A percentile compares a stretch with the other conserved stretches of the same genome.
phyloP scores from a whole-genome alignment of 2,888 invertebrate genomes.

The Ochropleura leucogaster region DNA sequence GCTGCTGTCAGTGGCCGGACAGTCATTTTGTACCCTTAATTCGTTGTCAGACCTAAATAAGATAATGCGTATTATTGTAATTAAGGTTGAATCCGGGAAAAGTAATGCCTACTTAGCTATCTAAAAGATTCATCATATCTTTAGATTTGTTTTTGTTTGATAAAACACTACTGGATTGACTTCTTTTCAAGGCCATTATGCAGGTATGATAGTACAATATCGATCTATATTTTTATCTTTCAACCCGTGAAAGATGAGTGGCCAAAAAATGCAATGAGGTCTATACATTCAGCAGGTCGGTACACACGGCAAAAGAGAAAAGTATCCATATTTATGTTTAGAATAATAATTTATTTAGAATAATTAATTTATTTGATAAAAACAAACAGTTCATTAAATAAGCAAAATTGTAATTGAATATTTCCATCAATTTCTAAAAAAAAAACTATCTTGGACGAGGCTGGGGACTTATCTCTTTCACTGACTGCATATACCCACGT shows the following conservation, averaged over 20 bases:
- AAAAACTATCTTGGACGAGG: background rate
- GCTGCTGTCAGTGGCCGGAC: slow-evolving; percentile 79
- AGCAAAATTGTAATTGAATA: no score
- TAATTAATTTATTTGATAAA: no score
- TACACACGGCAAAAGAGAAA: no score
- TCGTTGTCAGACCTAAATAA: slow-evolving; percentile 12
- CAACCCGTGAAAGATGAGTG: background rate
- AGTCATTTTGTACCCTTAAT: slow-evolving; percentile 68
- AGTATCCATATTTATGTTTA: no score
- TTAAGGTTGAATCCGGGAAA: background rate
- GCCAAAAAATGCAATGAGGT: background rate
- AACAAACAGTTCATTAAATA: no score
- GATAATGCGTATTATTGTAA: slow-evolving; percentile 10
- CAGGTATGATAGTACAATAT: background rate
- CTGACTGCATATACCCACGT: background rate
- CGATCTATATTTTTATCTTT: slow-evolving; percentile 33
- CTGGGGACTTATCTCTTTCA: background rate
- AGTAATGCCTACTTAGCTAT: background rate
- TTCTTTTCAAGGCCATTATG: slow-evolving; percentile 7
- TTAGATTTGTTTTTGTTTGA: slow-evolving; percentile 27
- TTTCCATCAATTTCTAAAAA: background rate
- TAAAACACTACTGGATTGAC: slow-evolving; percentile 1
- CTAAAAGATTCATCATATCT: slow-evolving; percentile 13
- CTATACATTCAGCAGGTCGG: no score
- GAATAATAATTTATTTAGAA: no score